Conservation (phyloP, 2,113 vertebrate species). For the Trogon surrucura region DNA sequence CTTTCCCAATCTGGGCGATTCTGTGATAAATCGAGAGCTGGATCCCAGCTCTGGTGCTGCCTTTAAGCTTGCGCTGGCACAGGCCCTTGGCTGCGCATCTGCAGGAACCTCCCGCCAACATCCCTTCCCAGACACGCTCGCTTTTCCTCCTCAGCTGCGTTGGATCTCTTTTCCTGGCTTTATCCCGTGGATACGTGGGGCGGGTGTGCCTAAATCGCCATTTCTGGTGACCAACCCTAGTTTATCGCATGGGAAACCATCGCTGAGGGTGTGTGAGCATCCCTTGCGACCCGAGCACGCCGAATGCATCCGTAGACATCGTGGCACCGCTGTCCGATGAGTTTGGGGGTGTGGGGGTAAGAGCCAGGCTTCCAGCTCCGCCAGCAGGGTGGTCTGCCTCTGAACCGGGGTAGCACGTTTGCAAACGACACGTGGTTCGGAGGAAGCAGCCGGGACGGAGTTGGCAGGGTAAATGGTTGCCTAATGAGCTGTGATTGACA, state of each 20-base stretch:
- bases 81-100: fast-evolving
- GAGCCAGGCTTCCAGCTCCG: background rate
- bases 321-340: fast-evolving
- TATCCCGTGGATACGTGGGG: fast-evolving
- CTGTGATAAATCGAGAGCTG: background rate
- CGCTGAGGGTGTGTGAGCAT: fast-evolving
- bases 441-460: slow-evolving; percentile 3
- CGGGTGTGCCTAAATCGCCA: fast-evolving
- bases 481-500: slow-evolving; percentile 59
- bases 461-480: slow-evolving; percentile 20
- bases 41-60: fast-evolving
- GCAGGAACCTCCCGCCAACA: background rate
- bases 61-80: background rate
- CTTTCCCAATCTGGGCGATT: no score
- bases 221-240: fast-evolving
- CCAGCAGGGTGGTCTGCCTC: slow-evolving; percentile 19
- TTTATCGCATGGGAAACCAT: fast-evolving
- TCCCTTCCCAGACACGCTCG: fast-evolving
- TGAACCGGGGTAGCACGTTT: background rate
- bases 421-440: background rate
- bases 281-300: fast-evolving
- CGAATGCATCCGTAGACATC: fast-evolving
- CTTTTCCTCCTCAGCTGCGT: background rate
- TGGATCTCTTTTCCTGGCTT: background rate
- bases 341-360: fast-evolving